phyloP scores from a whole-genome alignment of 2,797 vertebrate species.

The Fistularia tabacaria region DNA sequence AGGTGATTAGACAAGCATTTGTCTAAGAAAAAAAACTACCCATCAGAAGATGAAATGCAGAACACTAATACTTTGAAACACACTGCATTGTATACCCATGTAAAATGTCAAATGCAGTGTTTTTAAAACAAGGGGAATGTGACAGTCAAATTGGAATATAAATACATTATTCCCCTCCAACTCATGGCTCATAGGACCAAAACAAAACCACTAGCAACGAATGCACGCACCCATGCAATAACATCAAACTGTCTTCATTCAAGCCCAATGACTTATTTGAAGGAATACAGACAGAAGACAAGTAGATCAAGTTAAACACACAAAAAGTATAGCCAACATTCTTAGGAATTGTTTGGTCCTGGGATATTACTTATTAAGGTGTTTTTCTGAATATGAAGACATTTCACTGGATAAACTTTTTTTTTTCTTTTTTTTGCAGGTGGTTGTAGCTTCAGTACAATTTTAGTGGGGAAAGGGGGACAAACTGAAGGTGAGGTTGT shows the following conservation, averaged over 20 bases:
- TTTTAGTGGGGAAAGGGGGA: constrained; percentile 7
- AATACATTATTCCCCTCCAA: too few relatives aligned
- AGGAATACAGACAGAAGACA: too few relatives aligned
- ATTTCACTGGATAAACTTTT: constrained; percentile 9
- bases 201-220: too few relatives aligned
- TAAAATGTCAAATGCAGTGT: constrained; percentile 4
- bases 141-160: constrained; percentile 23
- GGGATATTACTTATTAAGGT: too few relatives aligned
- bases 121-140: constrained; percentile 17
- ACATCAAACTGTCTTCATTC: too few relatives aligned
- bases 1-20: constrained; percentile 10
- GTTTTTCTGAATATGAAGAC: too few relatives aligned
- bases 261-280: too few relatives aligned
- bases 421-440: not conserved
- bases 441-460: constrained; percentile 33
- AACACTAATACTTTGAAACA: constrained; percentile 27
- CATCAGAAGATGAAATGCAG: not conserved
- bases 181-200: too few relatives aligned
- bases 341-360: too few relatives aligned
- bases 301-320: too few relatives aligned
- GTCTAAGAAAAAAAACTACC: constrained; percentile 4
- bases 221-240: too few relatives aligned
- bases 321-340: too few relatives aligned
- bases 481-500: constrained; percentile 47
- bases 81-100: constrained; percentile 14